These are phyloP conservation scores for Fundulus diaphanus DNA, from an alignment of 2,797 vertebrate species.

Conservation along the genomic window DNA sequence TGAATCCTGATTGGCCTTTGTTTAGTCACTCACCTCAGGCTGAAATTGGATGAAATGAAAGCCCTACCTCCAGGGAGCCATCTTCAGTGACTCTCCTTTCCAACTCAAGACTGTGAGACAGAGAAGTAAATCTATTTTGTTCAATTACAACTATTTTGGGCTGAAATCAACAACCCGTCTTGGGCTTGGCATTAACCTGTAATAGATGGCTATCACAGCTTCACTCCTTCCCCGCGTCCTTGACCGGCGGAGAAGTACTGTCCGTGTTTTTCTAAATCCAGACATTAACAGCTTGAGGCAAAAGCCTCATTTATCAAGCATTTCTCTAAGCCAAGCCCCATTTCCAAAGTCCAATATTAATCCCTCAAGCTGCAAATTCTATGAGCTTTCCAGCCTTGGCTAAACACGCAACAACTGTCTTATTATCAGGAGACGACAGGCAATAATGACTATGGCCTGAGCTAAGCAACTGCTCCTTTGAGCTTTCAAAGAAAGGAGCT, in stretches of 20 bases:
- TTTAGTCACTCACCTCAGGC: conserved; percentile 66
- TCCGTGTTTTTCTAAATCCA: conserved; percentile 27
- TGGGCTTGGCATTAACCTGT: conserved; percentile 4
- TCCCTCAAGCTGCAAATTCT: conserved; percentile 61
- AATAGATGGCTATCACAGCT: not conserved
- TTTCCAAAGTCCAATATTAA: conserved; percentile 58
- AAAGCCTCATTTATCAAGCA: conserved; percentile 35
- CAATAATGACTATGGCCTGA: conserved; percentile 69
- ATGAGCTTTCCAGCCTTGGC: conserved; percentile 58
- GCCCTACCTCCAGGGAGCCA: conserved; percentile 26
- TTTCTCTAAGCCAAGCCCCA: conserved; percentile 24
- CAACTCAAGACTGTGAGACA: conserved; percentile 23
- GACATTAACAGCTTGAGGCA: conserved; percentile 27
- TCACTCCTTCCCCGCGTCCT: not conserved
- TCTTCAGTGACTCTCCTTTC: conserved; percentile 19
- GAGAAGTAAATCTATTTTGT: conserved; percentile 22
- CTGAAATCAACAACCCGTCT: not conserved
- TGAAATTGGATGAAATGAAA: conserved; percentile 44
- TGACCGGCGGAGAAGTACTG: conserved; percentile 3
- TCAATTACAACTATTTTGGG: conserved; percentile 23
- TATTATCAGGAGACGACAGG: conserved; percentile 72
- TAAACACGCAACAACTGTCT: conserved; percentile 64
- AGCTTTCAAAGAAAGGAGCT: conserved; percentile 63
- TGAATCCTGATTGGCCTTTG: conserved; percentile 54
- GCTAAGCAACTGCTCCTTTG: conserved; percentile 60